These are phyloP conservation scores for Crotalus viridis DNA, from an alignment of 2,113 vertebrate species.

Conservation along the genomic window DNA sequence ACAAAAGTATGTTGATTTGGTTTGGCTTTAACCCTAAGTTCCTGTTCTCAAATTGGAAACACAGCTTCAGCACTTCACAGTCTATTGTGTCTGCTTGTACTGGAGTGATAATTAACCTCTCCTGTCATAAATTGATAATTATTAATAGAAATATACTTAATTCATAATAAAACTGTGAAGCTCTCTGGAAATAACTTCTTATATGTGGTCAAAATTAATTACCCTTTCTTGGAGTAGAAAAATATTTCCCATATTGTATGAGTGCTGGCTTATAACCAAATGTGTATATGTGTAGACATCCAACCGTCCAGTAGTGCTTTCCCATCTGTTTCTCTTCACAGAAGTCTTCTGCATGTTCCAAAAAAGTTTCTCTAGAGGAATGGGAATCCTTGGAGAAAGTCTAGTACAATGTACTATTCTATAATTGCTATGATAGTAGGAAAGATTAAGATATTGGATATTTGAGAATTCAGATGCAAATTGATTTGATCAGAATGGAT, in stretches of 20 bases:
- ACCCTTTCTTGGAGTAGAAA: neutral
- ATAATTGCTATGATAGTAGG: neutral
- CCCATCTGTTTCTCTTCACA: neutral
- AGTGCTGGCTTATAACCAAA: neutral
- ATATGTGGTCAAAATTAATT: neutral
- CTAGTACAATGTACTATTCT: neutral
- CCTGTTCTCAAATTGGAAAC: neutral
- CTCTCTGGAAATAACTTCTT: slow-evolving; percentile 4
- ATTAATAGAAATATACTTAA: neutral
- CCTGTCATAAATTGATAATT: neutral
- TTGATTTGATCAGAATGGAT: neutral
- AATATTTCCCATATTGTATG: neutral
- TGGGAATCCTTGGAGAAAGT: neutral
- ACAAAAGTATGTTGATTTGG: neutral
- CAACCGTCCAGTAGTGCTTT: neutral
- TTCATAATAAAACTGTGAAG: neutral
- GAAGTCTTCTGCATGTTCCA: neutral
- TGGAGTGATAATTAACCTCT: neutral
- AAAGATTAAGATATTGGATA: neutral
- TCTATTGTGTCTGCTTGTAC: neutral
- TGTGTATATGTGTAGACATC: neutral
- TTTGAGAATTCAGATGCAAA: neutral
- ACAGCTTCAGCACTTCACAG: neutral
- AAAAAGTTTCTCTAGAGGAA: neutral
- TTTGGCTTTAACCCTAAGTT: neutral